Conservation (phyloP, 1,140 invertebrate species). For the Drosophila willistoni region DNA sequence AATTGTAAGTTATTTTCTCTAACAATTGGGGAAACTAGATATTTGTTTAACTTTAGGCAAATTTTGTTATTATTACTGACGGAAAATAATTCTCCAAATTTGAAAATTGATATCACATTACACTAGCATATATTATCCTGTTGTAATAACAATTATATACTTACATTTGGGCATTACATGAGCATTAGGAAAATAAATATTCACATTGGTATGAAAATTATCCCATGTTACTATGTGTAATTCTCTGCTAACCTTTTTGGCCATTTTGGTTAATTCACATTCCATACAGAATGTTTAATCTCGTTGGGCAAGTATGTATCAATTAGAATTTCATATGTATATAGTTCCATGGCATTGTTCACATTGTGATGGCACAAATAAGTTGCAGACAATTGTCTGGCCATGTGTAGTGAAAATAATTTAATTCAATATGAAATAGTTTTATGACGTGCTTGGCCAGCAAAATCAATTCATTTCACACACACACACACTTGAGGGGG, state of each 20-base stretch:
- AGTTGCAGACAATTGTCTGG: conserved; percentile 58
- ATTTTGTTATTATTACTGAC: too few species aligned
- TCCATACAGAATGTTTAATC: background rate
- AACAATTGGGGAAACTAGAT: too few species aligned
- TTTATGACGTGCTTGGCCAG: conserved; percentile 74
- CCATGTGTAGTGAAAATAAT: conserved; percentile 78
- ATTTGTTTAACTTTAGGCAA: too few species aligned
- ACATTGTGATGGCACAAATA: conserved; percentile 36
- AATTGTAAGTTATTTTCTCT: too few species aligned
- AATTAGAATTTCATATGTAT: conserved; percentile 19
- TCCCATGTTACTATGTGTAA: background rate
- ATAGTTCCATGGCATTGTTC: conserved; percentile 2
- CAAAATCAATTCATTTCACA: conserved; percentile 75
- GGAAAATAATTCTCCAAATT: too few species aligned
- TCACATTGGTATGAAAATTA: background rate
- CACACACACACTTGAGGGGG: background rate
- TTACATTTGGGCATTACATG: too few species aligned
- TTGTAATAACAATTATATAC: too few species aligned
- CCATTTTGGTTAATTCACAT: conserved; percentile 1
- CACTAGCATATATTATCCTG: too few species aligned
- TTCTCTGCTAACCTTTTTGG: background rate
- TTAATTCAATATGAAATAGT: conserved; percentile 80
- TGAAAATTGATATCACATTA: too few species aligned
- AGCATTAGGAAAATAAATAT: background rate
- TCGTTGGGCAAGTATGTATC: background rate